These are phyloP conservation scores for Drosophila ustulata DNA, from an alignment of 2,888 invertebrate genomes.

Conservation along the genomic window DNA sequence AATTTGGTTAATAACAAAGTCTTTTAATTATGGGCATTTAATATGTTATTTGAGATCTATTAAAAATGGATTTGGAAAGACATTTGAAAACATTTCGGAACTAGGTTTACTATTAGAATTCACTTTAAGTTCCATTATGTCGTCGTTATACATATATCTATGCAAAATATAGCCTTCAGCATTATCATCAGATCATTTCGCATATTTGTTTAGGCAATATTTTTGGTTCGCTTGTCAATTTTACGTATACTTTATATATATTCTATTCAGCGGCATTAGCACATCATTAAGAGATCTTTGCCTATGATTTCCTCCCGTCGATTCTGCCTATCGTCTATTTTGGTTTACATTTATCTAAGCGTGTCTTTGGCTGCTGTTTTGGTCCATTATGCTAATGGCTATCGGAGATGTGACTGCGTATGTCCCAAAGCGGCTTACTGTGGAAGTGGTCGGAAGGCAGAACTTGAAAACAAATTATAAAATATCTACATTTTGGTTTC, in stretches of 20 bases:
- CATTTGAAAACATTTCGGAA: not conserved
- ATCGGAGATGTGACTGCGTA: conserved; percentile 33
- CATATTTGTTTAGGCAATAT: conserved; percentile 55
- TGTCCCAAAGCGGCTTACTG: conserved; percentile 50
- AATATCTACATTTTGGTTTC: conserved; percentile 10
- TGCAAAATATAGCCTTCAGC: conserved; percentile 25
- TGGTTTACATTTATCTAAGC: conserved; percentile 38
- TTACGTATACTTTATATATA: conserved; percentile 31
- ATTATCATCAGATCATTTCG: conserved; percentile 10
- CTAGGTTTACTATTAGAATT: not conserved
- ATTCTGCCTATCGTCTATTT: conserved; percentile 28
- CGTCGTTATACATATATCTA: conserved; percentile 4
- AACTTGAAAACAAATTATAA: conserved; percentile 67
- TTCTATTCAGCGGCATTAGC: conserved; percentile 56
- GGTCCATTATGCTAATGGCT: conserved; percentile 66
- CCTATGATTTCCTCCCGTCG: conserved; percentile 44
- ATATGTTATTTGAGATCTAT: not conserved
- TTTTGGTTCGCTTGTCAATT: conserved; percentile 61
- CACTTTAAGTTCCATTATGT: conserved; percentile 1
- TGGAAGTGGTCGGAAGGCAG: conserved; percentile 43
- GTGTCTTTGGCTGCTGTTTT: conserved; percentile 45
- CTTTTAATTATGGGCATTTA: conserved; percentile 9
- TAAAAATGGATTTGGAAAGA: not conserved
- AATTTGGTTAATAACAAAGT: not conserved
- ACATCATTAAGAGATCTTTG: conserved; percentile 71